Evolutionary conservation across 2,888 invertebrate genomes (phyloP).

Genomic region (Platycheirus rosarum): DNA sequence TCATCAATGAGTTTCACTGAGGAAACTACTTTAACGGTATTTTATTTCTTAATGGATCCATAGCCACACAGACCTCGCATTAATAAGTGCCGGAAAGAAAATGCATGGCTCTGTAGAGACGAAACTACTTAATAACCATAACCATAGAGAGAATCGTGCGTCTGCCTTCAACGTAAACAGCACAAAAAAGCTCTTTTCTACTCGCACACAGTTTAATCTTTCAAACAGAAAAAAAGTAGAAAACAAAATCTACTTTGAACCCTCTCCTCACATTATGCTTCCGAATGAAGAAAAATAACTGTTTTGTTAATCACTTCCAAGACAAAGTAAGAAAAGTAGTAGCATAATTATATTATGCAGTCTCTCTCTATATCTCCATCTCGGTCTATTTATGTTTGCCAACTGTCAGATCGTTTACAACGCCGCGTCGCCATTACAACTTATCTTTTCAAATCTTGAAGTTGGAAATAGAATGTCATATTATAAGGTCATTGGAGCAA

Average conservation of each 20-base stretch:
- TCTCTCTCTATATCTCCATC: background rate
- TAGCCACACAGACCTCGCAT: conserved; percentile 37
- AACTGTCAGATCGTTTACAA: conserved; percentile 29
- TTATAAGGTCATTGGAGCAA: conserved; percentile 70
- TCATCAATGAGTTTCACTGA: conserved; percentile 33
- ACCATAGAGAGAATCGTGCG: conserved; percentile 31
- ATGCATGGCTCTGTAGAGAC: conserved; percentile 5
- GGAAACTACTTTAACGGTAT: conserved; percentile 61
- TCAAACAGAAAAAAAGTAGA: conserved; percentile 20
- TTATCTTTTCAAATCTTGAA: conserved; percentile 19
- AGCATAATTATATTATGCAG: conserved; percentile 15
- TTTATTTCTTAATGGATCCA: conserved; percentile 38
- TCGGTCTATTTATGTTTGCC: conserved; percentile 7
- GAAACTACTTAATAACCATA: conserved; percentile 62
- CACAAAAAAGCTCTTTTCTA: conserved; percentile 13
- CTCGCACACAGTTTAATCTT: conserved; percentile 34
- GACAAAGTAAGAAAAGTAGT: conserved; percentile 22
- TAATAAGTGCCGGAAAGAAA: conserved; percentile 15
- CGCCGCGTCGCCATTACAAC: background rate
- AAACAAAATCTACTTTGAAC: conserved; percentile 38
- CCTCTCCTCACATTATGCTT: conserved; percentile 19
- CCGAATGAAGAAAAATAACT: conserved; percentile 40
- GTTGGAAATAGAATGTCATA: conserved; percentile 47
- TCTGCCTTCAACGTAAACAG: conserved; percentile 47
- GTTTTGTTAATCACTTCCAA: conserved; percentile 48